Percentiles rank a stretch among this genome's conserved stretches.
These are phyloP conservation scores for Hirtodrosophila cameraria DNA, from an alignment of 2,888 invertebrate species.

Conservation along the genomic window DNA sequence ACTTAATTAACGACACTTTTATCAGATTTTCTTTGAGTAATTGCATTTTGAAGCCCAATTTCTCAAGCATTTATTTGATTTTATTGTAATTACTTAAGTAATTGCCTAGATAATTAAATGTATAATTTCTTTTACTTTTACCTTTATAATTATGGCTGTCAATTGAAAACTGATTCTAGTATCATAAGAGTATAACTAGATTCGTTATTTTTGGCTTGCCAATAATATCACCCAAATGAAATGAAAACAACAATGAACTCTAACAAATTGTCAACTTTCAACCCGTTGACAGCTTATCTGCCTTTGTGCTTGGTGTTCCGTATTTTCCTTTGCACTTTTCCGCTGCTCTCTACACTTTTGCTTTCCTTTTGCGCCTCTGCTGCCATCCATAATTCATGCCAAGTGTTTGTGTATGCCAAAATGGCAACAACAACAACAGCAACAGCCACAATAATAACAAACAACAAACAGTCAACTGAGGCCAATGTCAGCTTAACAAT, in stretches of 20 bases:
- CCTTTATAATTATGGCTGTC: too few relatives aligned
- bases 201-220: background rate
- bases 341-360: conserved; percentile 9
- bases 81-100: too few relatives aligned
- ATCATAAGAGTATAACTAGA: background rate
- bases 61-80: too few relatives aligned
- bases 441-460: conserved; percentile 19
- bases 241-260: conserved; percentile 37
- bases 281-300: conserved; percentile 57
- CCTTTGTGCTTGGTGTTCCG: conserved; percentile 36
- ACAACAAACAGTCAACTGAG: conserved; percentile 24
- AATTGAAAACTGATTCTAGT: background rate
- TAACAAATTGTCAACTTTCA: conserved; percentile 55
- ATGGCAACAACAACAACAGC: conserved; percentile 5
- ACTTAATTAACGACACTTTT: too few relatives aligned
- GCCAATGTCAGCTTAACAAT: conserved; percentile 61
- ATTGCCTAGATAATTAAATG: too few relatives aligned
- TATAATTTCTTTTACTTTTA: too few relatives aligned
- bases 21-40: too few relatives aligned
- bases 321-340: conserved; percentile 14
- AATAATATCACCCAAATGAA: conserved; percentile 14
- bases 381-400: conserved; percentile 53
- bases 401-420: conserved; percentile 45
- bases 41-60: too few relatives aligned
- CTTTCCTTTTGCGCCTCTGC: conserved; percentile 7